Evolutionary conservation across 2,797 vertebrate species (phyloP).

Genomic region (Menidia menidia): DNA sequence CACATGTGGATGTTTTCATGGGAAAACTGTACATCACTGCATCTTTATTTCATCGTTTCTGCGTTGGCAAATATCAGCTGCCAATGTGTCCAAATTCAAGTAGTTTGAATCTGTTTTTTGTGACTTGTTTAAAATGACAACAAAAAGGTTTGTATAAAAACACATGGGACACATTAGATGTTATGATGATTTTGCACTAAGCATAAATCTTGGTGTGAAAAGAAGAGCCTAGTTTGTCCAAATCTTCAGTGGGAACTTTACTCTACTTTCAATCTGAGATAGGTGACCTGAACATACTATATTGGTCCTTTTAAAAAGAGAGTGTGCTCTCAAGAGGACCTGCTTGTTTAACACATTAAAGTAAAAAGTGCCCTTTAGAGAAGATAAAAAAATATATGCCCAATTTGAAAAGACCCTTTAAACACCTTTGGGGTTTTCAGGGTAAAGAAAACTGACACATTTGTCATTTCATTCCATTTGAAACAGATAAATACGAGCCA

Average conservation of each 20-base stretch:
- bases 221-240: conserved; percentile 59
- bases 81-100: too few relatives aligned
- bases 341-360: neutral
- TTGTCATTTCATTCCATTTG: neutral
- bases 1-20: too few relatives aligned
- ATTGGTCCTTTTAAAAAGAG: conserved; percentile 53
- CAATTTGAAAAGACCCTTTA: neutral
- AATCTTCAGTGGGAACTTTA: conserved; percentile 54
- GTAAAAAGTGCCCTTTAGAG: neutral
- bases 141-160: too few relatives aligned
- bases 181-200: neutral
- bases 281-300: conserved; percentile 56
- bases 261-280: conserved; percentile 67
- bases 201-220: conserved; percentile 15
- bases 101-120: too few relatives aligned
- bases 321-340: neutral
- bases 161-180: too few relatives aligned
- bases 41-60: neutral
- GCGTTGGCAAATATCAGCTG: too few relatives aligned
- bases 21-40: neutral
- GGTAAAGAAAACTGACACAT: neutral
- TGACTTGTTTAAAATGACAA: too few relatives aligned
- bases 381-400: neutral
- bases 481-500: neutral
- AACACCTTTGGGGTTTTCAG: neutral